phyloP scores from a whole-genome alignment of 2,797 vertebrate species.

The Lindbergichthys nudifrons region DNA sequence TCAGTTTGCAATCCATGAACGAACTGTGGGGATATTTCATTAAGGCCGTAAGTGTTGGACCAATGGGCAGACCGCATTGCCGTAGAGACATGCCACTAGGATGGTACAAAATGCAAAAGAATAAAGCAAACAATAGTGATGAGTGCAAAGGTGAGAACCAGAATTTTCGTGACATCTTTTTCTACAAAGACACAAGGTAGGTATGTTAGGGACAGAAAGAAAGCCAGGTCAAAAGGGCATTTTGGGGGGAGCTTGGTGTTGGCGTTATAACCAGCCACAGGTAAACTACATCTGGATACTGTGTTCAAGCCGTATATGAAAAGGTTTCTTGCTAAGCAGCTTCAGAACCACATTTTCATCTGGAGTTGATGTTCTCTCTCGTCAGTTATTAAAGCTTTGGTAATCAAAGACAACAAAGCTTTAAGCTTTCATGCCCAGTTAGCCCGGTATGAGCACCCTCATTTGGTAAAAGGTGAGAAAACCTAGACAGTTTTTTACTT shows the following conservation, averaged over 20 bases:
- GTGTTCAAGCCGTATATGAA: constrained; percentile 21
- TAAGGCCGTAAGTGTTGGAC: too few species aligned
- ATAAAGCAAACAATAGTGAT: background rate
- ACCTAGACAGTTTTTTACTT: constrained; percentile 9
- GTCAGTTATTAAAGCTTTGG: constrained; percentile 38
- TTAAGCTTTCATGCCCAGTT: constrained; percentile 1
- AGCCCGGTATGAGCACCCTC: constrained; percentile 7
- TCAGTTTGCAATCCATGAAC: background rate
- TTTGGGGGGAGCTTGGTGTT: background rate
- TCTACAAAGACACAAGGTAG: background rate
- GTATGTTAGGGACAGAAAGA: background rate
- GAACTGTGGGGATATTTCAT: too few species aligned
- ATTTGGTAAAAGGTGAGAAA: constrained; percentile 19
- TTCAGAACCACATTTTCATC: constrained; percentile 17
- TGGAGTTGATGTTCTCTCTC: constrained; percentile 46
- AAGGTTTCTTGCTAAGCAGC: constrained; percentile 10
- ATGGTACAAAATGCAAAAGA: background rate
- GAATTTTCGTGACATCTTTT: background rate
- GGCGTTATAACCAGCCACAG: background rate
- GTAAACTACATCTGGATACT: constrained; percentile 29
- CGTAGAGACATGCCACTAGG: background rate
- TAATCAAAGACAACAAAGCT: constrained; percentile 21
- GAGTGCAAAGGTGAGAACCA: background rate
- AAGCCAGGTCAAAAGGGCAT: background rate
- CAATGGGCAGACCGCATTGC: too few species aligned